These are phyloP conservation scores for Drosophila paulistorum DNA, from an alignment of 1,140 invertebrate genomes.

Conservation along the genomic window DNA sequence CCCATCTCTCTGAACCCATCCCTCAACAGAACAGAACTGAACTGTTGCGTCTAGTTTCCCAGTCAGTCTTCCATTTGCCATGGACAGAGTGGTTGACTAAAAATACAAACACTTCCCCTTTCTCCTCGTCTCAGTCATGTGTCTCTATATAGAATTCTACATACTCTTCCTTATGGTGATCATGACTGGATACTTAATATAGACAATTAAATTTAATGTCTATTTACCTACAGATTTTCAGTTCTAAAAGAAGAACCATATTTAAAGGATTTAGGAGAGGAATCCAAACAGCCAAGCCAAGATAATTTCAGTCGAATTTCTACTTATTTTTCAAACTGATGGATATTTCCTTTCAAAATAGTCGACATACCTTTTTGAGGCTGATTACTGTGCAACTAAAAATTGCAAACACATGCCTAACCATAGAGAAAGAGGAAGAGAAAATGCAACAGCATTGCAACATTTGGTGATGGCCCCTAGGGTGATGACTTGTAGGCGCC, in stretches of 20 bases:
- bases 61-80: neutral
- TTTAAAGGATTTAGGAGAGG: too few relatives aligned
- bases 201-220: too few relatives aligned
- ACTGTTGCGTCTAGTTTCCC: neutral
- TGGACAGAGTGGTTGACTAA: constrained; percentile 2
- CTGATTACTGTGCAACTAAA: neutral
- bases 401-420: constrained; percentile 1
- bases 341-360: neutral
- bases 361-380: neutral
- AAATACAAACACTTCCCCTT: neutral
- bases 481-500: constrained; percentile 4
- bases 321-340: neutral
- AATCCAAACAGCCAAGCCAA: too few relatives aligned
- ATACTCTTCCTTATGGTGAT: neutral
- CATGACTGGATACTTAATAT: too few relatives aligned
- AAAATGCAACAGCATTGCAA: constrained; percentile 35
- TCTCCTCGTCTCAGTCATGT: too few relatives aligned
- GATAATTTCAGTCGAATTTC: too few relatives aligned
- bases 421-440: neutral
- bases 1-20: neutral
- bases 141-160: neutral
- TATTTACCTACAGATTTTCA: too few relatives aligned
- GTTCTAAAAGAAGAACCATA: too few relatives aligned
- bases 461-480: constrained; percentile 32
- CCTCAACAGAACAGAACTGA: neutral